phyloP scores from a whole-genome alignment of 2,888 invertebrate genomes.

The Abscondita cerata region DNA sequence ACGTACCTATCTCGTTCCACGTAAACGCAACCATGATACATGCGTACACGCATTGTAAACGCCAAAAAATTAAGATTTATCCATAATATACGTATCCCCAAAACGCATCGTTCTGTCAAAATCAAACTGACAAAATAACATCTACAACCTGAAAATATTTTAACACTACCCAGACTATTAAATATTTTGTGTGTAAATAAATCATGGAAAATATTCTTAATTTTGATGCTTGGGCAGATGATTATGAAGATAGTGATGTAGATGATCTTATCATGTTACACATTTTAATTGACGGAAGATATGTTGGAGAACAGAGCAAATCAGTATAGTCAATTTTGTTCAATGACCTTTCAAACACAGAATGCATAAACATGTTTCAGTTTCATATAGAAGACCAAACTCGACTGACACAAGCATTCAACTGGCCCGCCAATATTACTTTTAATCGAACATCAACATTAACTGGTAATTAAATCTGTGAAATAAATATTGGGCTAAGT shows the following conservation, averaged over 20 bases:
- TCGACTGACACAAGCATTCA: conserved; percentile 1
- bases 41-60: too few relatives aligned
- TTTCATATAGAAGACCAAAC: conserved; percentile 1
- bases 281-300: conserved; percentile 2
- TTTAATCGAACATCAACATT: conserved; percentile 7
- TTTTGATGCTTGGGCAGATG: conserved; percentile 8
- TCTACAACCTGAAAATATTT: background rate
- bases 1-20: too few relatives aligned
- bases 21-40: too few relatives aligned
- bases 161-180: conserved; percentile 1
- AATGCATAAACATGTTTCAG: conserved; percentile 3
- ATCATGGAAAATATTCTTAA: conserved; percentile 9
- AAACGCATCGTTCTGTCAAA: too few relatives aligned
- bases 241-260: conserved; percentile 5
- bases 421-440: conserved; percentile 1
- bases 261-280: conserved; percentile 6
- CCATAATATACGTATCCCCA: too few relatives aligned
- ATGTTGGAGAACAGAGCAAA: conserved; percentile 6
- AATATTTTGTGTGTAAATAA: conserved; percentile 4
- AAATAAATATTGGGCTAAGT: conserved; percentile 2
- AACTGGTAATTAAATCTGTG: conserved; percentile 5
- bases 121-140: conserved; percentile 4
- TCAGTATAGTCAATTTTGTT: conserved; percentile 4
- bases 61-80: too few relatives aligned
- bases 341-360: conserved; percentile 1